Evolutionary conservation across 2,113 vertebrate species (phyloP), one percentile per base, ranked within the genome.

Genomic region (Entomyzon cyanotis): DNA sequence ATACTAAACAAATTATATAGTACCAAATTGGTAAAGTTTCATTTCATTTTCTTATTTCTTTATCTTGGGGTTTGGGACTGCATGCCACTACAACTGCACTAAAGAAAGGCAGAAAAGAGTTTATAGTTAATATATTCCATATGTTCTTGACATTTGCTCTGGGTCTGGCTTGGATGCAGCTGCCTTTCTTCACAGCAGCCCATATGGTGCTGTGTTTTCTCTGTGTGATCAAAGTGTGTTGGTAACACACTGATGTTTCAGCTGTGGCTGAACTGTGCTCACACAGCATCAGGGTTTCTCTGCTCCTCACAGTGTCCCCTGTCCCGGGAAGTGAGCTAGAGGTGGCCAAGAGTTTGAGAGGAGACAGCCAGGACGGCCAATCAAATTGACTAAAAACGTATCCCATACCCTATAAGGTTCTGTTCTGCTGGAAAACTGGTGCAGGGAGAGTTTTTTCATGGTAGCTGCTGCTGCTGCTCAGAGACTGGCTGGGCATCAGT

Each of bases 251-350:
- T 1, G 1, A 3, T 7, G 60, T 18, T 69, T 24, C 3, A 41
- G 47, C 37, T 31, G 15, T 11, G 55, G 12, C 47, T 20, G 5
- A 69, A n/a, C 3, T 17, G 37, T 1, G 30, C 75, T 31, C 9
- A 17, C 24, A 21, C 12, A 64, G 46, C 44, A 9, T 6, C n/a
- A n/a, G 47, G 13, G 13, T 30, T 44, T 10, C 60, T 37, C 71
- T 31, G 33, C 42, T 62, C 55, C 41, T 64, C 44, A 9, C 49
- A 4, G 16, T 5, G 8, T 4, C 9, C 10, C 15, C 10, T 11
- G 2, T 7, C 3, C 17, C 0, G 0, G 20, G 3, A 30, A 25
- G 5, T 2, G n/a, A 3, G 15, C 21, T 23, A n/a, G 11, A 15
- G 31, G 13, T 9, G 22, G 16, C 24, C 63, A 27, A 14, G 24